Evolutionary conservation across 2,888 invertebrate genomes (phyloP).

Genomic region (Aricia artaxerxes): DNA sequence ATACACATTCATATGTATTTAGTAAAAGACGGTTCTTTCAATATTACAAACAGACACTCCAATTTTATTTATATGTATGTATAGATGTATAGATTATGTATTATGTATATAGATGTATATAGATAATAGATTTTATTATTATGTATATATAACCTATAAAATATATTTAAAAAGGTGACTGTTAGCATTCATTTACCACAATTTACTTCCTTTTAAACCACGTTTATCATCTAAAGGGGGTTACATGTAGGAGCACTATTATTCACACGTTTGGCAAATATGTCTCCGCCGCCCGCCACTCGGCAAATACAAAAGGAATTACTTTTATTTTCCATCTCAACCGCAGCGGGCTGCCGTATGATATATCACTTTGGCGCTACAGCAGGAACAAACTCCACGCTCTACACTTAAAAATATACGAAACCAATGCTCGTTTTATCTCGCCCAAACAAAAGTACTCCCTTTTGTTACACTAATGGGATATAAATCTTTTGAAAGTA

Average conservation of each 20-base stretch:
- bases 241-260: slow-evolving; percentile 50
- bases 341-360: slow-evolving; percentile 74
- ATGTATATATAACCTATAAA: too few relatives aligned
- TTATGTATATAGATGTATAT: too few relatives aligned
- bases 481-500: slow-evolving; percentile 10
- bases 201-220: neutral
- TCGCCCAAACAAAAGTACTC: slow-evolving; percentile 42
- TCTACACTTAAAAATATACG: slow-evolving; percentile 63
- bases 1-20: too few relatives aligned
- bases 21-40: too few relatives aligned
- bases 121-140: too few relatives aligned
- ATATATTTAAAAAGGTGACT: neutral
- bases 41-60: too few relatives aligned
- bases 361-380: slow-evolving; percentile 73
- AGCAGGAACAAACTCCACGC: slow-evolving; percentile 54
- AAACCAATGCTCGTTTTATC: slow-evolving; percentile 57
- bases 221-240: slow-evolving; percentile 6
- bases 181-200: neutral
- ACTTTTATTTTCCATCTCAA: slow-evolving; percentile 74
- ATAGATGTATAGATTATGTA: too few relatives aligned
- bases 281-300: slow-evolving; percentile 57
- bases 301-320: slow-evolving; percentile 73
- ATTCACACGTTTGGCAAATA: slow-evolving; percentile 73
- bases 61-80: too few relatives aligned
- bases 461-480: slow-evolving; percentile 14